Evolutionary conservation across 2,888 invertebrate species (phyloP).

Genomic region (Caenorhabditis drosophilae): DNA sequence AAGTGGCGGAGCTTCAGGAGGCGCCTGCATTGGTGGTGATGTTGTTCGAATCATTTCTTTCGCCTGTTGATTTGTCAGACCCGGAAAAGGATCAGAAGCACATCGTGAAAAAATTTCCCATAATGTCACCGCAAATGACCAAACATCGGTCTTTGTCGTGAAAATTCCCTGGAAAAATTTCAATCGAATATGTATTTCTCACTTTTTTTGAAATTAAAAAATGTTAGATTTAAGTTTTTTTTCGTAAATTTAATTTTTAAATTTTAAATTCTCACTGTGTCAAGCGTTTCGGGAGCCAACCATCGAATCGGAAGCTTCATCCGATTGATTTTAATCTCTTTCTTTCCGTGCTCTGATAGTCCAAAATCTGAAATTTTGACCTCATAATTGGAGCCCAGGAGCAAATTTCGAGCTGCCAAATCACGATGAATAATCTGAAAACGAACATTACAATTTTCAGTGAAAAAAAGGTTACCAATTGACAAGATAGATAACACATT

Average conservation of each 20-base stretch:
- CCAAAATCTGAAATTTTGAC: constrained; percentile 47
- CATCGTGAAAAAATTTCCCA: constrained; percentile 51
- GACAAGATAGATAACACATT: constrained; percentile 31
- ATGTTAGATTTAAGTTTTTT: too few species aligned
- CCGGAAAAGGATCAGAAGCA: constrained; percentile 45
- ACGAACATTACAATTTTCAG: too few species aligned
- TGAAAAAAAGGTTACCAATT: constrained; percentile 4
- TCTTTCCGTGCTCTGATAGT: constrained; percentile 30
- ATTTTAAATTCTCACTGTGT: too few species aligned
- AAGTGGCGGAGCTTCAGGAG: constrained; percentile 21
- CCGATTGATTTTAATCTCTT: constrained; percentile 37
- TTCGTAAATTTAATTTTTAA: too few species aligned
- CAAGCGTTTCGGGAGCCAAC: constrained; percentile 55
- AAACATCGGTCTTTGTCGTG: constrained; percentile 54
- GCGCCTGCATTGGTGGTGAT: constrained; percentile 17
- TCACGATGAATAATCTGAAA: constrained; percentile 41
- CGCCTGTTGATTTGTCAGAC: constrained; percentile 38
- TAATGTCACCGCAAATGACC: constrained; percentile 45
- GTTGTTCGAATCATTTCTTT: constrained; percentile 18
- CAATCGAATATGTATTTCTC: too few species aligned
- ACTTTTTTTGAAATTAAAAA: too few species aligned
- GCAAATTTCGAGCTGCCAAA: constrained; percentile 40
- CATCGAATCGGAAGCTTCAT: constrained; percentile 56
- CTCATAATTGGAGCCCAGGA: constrained; percentile 19
- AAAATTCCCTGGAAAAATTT: too few species aligned